Percentiles rank a stretch among this genome's conserved stretches.
Conservation (phyloP, 1,140 invertebrate genomes). For the Drosophila miranda region DNA sequence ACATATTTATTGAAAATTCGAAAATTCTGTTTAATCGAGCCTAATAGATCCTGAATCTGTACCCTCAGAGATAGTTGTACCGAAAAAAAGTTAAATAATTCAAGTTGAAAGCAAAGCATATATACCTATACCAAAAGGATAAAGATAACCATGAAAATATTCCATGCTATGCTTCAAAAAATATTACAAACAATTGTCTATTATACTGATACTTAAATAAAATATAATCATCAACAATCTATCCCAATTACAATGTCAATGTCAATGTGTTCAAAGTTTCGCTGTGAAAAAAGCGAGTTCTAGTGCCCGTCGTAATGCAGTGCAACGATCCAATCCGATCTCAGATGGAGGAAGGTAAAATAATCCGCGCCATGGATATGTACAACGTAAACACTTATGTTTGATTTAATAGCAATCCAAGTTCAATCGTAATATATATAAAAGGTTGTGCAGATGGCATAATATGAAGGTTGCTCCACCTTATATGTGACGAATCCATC, state of each 20-base stretch:
- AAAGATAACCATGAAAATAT: no score
- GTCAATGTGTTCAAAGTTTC: slow-evolving; percentile 24
- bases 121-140: not conserved
- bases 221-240: slow-evolving; percentile 29
- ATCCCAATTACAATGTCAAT: no score
- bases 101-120: slow-evolving; percentile 4
- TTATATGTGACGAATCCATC: slow-evolving; percentile 72
- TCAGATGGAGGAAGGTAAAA: slow-evolving; percentile 19
- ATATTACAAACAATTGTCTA: slow-evolving; percentile 29
- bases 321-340: slow-evolving; percentile 2
- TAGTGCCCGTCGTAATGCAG: slow-evolving; percentile 16
- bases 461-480: slow-evolving; percentile 82
- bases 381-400: slow-evolving; percentile 25
- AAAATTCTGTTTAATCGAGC: not conserved
- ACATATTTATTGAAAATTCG: no score
- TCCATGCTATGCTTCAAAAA: slow-evolving; percentile 15
- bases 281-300: slow-evolving; percentile 24
- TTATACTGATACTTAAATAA: slow-evolving; percentile 39
- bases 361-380: slow-evolving; percentile 2
- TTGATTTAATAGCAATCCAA: slow-evolving; percentile 39
- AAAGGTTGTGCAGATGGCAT: slow-evolving; percentile 82
- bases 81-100: slow-evolving; percentile 26
- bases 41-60: slow-evolving; percentile 12
- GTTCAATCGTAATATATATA: slow-evolving; percentile 76
- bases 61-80: slow-evolving; percentile 33